phyloP scores from a whole-genome alignment of 2,113 vertebrate species.

The Ornithorhynchus anatinus region DNA sequence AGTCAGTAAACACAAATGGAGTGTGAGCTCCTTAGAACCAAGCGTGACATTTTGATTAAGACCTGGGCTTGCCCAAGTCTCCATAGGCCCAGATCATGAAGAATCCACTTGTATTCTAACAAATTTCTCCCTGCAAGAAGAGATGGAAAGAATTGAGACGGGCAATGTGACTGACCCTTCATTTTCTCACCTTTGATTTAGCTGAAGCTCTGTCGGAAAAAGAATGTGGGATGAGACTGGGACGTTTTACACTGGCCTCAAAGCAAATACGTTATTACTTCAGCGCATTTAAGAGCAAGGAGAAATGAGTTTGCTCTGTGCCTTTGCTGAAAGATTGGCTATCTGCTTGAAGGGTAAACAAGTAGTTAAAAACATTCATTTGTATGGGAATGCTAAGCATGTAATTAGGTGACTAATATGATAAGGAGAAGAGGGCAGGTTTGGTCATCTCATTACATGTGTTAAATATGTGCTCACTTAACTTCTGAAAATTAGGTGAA shows the following conservation, averaged over 20 bases:
- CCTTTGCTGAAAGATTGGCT: conserved; percentile 10
- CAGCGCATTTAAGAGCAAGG: conserved; percentile 5
- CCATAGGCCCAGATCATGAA: too few species aligned
- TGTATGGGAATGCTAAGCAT: conserved; percentile 20
- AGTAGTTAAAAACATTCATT: background rate
- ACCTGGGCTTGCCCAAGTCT: too few species aligned
- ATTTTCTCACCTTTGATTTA: background rate
- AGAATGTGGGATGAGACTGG: too few species aligned
- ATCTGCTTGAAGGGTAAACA: background rate
- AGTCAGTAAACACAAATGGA: too few species aligned
- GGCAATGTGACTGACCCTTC: too few species aligned
- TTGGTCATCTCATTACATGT: background rate
- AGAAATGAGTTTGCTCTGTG: conserved; percentile 3
- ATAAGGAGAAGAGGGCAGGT: background rate
- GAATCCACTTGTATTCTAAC: too few species aligned
- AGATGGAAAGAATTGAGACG: too few species aligned
- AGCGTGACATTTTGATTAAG: too few species aligned
- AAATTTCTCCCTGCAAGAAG: too few species aligned
- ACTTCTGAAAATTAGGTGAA: conserved; percentile 13
- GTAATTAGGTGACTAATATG: background rate
- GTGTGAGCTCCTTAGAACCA: too few species aligned
- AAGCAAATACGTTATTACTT: background rate
- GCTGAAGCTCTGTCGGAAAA: background rate
- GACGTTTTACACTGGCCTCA: conserved; percentile 6
- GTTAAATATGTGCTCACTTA: background rate